Conservation (phyloP, 2,113 vertebrate genomes). For the Thryonomys swinderianus region DNA sequence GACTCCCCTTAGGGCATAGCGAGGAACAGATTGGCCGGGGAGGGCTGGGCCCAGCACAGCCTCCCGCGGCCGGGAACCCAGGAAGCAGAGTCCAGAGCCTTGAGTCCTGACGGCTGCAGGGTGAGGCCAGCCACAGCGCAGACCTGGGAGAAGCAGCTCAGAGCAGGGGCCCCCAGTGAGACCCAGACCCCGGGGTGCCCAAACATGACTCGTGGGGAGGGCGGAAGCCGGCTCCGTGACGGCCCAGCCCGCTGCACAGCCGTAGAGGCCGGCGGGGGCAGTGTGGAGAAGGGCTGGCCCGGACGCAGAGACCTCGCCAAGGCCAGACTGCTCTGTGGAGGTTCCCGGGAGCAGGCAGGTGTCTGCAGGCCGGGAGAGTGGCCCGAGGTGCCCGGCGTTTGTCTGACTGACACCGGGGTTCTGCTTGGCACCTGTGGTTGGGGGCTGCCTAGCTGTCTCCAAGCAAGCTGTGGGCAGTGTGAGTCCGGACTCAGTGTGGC, state of each 20-base stretch:
- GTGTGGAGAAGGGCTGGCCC: background rate
- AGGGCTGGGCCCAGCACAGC: too few species aligned
- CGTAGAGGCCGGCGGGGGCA: background rate
- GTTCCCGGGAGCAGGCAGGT: too few species aligned
- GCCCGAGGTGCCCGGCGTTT: accelerated
- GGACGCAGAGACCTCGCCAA: background rate
- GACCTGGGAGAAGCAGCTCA: too few species aligned
- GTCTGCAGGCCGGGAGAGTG: background rate
- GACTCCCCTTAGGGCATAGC: background rate
- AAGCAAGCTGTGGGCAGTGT: background rate
- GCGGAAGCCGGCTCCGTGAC: background rate
- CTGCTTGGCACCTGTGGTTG: background rate
- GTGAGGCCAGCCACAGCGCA: too few species aligned
- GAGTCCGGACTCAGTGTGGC: background rate
- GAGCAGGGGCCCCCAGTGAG: too few species aligned
- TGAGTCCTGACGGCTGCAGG: too few species aligned
- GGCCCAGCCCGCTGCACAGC: background rate
- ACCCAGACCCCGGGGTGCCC: too few species aligned
- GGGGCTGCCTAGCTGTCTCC: background rate
- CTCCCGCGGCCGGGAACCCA: too few species aligned
- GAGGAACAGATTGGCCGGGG: background rate
- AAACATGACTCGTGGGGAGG: too few species aligned
- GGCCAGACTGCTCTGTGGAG: too few species aligned
- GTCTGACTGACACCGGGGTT: background rate
- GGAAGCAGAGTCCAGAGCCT: too few species aligned